Conservation (phyloP, 2,797 vertebrate genomes). For the Phrynocephalus vlangalii region DNA sequence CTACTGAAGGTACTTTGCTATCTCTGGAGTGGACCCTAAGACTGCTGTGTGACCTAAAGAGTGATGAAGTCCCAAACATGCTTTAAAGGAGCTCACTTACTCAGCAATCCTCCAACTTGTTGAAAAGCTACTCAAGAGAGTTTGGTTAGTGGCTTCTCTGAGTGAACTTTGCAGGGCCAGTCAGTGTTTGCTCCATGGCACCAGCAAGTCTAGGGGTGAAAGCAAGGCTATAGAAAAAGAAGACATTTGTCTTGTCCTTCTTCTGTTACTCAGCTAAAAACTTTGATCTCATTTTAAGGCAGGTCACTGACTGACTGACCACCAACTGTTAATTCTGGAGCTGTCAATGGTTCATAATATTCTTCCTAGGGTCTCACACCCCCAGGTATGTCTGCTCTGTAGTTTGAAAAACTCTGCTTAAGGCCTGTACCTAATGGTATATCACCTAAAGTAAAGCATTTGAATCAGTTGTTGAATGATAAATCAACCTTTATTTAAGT, state of each 20-base stretch:
- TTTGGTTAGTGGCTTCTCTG: neutral
- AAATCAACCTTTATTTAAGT: no score
- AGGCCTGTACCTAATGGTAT: neutral
- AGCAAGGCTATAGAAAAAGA: neutral
- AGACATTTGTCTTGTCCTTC: neutral
- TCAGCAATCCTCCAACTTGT: neutral
- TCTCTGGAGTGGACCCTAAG: neutral
- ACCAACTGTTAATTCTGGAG: neutral
- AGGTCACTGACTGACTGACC: neutral
- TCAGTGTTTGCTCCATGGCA: neutral
- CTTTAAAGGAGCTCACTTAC: neutral
- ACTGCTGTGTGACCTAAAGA: neutral
- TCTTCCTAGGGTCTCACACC: no score
- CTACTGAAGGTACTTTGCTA: neutral
- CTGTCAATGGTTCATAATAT: neutral
- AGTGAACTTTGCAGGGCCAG: neutral
- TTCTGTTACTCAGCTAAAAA: neutral
- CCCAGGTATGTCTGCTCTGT: neutral
- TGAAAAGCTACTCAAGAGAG: neutral
- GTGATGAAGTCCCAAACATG: neutral
- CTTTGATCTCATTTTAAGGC: neutral
- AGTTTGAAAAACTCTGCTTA: neutral
- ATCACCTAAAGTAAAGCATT: neutral
- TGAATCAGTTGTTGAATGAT: no score
- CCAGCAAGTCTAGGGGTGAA: neutral